These are phyloP conservation scores for Choreutis nemorana DNA, from an alignment of 2,888 invertebrate species.

Conservation along the genomic window DNA sequence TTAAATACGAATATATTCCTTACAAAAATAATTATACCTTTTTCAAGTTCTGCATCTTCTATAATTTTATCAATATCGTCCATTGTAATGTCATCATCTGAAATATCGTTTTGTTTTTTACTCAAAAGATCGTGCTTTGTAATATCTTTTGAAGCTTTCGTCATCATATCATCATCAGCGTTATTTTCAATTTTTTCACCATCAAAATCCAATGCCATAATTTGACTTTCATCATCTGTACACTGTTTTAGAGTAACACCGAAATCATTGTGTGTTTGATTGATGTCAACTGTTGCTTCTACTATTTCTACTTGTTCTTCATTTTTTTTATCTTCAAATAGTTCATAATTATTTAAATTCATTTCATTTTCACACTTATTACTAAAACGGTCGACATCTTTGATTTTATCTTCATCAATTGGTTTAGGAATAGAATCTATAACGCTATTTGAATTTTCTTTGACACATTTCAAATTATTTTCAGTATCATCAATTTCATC, in stretches of 20 bases:
- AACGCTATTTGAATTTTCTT: neutral
- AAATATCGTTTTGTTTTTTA: slow-evolving; percentile 22
- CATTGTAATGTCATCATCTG: slow-evolving; percentile 40
- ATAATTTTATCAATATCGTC: slow-evolving; percentile 44
- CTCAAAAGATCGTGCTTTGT: neutral
- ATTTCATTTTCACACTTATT: slow-evolving; percentile 16
- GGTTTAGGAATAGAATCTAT: neutral
- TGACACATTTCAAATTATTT: slow-evolving; percentile 3
- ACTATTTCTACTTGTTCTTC: neutral
- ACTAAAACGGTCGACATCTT: neutral
- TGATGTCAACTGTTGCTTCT: neutral
- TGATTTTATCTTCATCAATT: too few relatives aligned
- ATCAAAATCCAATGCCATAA: slow-evolving; percentile 22
- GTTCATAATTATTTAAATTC: slow-evolving; percentile 20
- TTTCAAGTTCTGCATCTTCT: slow-evolving; percentile 28
- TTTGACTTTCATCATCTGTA: slow-evolving; percentile 9
- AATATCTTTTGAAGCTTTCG: neutral
- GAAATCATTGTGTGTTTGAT: neutral
- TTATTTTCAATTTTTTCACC: slow-evolving; percentile 17
- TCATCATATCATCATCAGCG: slow-evolving; percentile 6
- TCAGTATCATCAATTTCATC: slow-evolving; percentile 3
- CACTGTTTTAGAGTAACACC: too few relatives aligned
- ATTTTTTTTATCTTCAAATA: slow-evolving; percentile 9
- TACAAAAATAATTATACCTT: slow-evolving; percentile 15
- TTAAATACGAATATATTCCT: too few relatives aligned